Base-by-base conservation (phyloP, 2,888 invertebrate species). In the Morpho deidamia region DNA sequence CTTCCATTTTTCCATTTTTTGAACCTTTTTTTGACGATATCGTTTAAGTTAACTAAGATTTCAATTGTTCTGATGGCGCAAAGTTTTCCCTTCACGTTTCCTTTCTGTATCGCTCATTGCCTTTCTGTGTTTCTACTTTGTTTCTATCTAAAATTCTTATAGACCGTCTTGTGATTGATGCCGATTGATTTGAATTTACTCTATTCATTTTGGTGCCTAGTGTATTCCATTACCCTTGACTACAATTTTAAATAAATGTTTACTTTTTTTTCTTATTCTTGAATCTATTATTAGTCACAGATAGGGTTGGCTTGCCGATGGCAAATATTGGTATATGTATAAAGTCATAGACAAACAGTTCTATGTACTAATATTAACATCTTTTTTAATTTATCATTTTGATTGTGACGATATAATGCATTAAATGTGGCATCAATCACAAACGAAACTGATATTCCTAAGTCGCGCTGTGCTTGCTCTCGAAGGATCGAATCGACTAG, bases 41-140 rank as follows among this genome's bases (percentile, higher is more conserved):
- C 23, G 3, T 23, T 23, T 23, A 23, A 23, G 3, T 23, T 23
- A 23, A 23, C 5, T 23, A 5, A 39, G n/a, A 32, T n/a, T 12
- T n/a, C 37, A 9, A 4, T 43, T 23, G 23, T 23, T 46, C 51
- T 42, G 34, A 50, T 56, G 41, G 53, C 48, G 56, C 47, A 55
- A 43, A 9, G 32, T 44, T 44, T 40, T n/a, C n/a, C 38, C 37
- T 61, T 43, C 12, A 55, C 43, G 51, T 56, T 34, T 45, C 51
- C 58, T 63, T 56, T 59, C 59, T 57, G 55, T 57, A 50, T 38
- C 60, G 76, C 77, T 81, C 84, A 83, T 86, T 86, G 83, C 84
- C 85, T 86, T 80, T 74, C 72, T 74, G 80, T 82, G 78, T 78
- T 65, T 65, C 68, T 68, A 73, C 72, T 68, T 66, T 58, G 63